Evolutionary conservation across 2,888 invertebrate species (phyloP), one percentile per base, ranked within the genome.

Genomic region (Dorcus parallelipipedus): DNA sequence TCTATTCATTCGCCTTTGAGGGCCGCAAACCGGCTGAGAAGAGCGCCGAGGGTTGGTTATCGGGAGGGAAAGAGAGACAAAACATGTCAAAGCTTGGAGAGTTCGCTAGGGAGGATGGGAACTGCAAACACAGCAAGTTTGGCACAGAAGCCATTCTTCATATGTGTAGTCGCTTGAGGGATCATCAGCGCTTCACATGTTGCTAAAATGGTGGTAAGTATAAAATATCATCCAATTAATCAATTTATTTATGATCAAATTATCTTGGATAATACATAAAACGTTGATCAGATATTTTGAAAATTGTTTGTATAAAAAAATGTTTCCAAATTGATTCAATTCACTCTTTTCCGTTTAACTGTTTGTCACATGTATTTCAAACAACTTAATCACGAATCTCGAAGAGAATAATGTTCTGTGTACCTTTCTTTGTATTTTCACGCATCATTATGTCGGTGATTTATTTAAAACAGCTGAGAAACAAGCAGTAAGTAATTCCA

Each of bases 101-200:
- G 54, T 33, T 54, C 60, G 60, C 59, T 58, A 58, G 59, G 60
- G 61, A 33, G 26, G 26, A 60, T 47, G 52, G 52, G 57, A 60
- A 58, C 61, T 59, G 62, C 63, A 68, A 68, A 63, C 61, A 63
- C 55, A 63, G 65, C 64, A 64, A 69, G 64, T 66, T 67, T 67
- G 58, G 63, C 66, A 67, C 64, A 67, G 68, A 62, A 68, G 66
- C 70, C 69, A 69, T 68, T 67, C 65, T 62, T 68, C 68, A 67
- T 67, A 61, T 56, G 58, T 56, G 38, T 45, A 54, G 58, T 57
- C 52, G 56, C 63, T 39, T 48, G 60, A 59, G 64, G 67, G 65
- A 52, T 52, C 47, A 38, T 49, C 50, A 61, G 60, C 61, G 59
- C 60, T 59, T 49, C 58, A 58, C 61, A 56, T 62, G 65, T 60